Base-by-base conservation (phyloP, 1,140 invertebrate genomes). In the Anastatus disparis region DNA sequence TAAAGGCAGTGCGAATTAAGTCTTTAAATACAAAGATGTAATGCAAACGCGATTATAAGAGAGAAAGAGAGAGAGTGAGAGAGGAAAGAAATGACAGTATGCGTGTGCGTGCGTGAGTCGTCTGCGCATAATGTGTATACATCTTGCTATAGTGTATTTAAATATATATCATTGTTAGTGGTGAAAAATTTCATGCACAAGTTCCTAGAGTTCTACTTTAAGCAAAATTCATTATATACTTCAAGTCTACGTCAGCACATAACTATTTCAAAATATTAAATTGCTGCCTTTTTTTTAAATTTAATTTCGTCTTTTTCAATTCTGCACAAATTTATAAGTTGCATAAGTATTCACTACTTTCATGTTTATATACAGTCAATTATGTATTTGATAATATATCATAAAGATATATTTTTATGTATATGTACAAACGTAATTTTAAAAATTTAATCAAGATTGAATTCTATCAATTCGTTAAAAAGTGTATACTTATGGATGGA, bases 131-230 rank as follows among this genome's bases (percentile, higher is more conserved):
- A 9, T 66, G 27, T 52, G 40, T 55, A 17, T 59, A 52, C 26
- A 59, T 59, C 44, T 68, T 67, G 53, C 50, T 50, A 6, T 50
- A 26, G 8, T 17, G 12, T 65, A 50, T 69, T 40, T 40, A 42
- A 44, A 61, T 44, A 29, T 44, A 46, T 48, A 22, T 69, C 29
- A 46, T 62, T 50, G 12, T 20, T 46, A 35, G 15, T 50, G 38
- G 26, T n/a, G n/a, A 35, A 35, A 35, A 31, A 31, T 50, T 22
- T n/a, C 50, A n/a, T 27, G 44, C 29, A 35, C 8, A 44, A 62
- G 59, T 59, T 62, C 31, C 46, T 62, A 52, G 10, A 52, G 2
- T 26, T 52, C 42, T 62, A 62, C 13, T 50, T 12, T 67, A 58
- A 46, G 22, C 12, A 10, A 50, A 50, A 40, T 59, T 6, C 12